A percentile compares a stretch with the other conserved stretches of the same genome.
Evolutionary conservation across 2,797 vertebrate species (phyloP).

Genomic region (Cryptoprocta ferox): DNA sequence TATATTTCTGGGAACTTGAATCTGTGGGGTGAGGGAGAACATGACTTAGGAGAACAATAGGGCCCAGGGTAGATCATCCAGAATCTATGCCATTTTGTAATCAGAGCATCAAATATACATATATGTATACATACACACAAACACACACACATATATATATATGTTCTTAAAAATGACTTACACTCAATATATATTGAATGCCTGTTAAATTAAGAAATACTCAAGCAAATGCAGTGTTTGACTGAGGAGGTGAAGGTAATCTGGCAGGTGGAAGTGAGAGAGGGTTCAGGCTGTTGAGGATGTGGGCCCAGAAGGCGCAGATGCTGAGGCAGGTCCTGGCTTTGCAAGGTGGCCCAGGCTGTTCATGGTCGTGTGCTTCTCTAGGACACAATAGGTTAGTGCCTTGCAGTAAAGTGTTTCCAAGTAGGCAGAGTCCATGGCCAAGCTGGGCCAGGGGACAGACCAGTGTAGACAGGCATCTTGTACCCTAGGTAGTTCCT

Average conservation of each 20-base stretch:
- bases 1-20: background rate
- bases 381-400: too few species aligned
- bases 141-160: background rate
- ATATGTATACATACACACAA: too few species aligned
- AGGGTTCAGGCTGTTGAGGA: background rate
- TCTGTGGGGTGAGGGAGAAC: background rate
- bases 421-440: background rate
- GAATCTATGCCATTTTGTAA: background rate
- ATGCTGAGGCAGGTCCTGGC: too few species aligned
- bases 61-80: background rate
- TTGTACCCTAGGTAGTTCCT: background rate
- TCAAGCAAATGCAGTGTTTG: background rate
- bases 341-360: too few species aligned
- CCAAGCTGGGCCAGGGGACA: background rate
- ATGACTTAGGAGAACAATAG: too few species aligned
- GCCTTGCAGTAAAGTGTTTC: background rate
- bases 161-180: background rate
- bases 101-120: background rate
- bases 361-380: accelerated
- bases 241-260: background rate
- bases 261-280: background rate
- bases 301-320: accelerated
- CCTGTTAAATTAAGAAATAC: too few species aligned
- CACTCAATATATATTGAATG: background rate
- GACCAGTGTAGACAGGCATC: background rate